These are phyloP conservation scores for Thalassarche chlororhynchos DNA, from an alignment of 2,113 vertebrate species.

Conservation along the genomic window DNA sequence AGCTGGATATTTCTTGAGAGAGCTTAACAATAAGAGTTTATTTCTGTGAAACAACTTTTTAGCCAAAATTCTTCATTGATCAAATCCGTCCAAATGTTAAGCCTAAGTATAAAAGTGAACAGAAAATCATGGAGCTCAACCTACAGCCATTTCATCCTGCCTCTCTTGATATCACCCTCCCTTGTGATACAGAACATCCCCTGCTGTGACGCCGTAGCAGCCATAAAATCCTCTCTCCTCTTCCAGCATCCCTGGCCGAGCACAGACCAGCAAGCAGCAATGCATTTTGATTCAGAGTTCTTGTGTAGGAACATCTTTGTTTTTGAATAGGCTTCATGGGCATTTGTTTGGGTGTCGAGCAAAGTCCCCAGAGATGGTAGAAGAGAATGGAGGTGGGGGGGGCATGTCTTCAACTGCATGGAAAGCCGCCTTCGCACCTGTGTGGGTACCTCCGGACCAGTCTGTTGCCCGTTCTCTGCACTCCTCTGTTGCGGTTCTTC, in stretches of 20 bases:
- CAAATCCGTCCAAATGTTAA: background rate
- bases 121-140: background rate
- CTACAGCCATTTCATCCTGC: background rate
- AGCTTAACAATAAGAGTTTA: background rate
- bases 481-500: background rate
- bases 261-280: background rate
- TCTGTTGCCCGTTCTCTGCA: background rate
- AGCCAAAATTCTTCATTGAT: background rate
- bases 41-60: background rate
- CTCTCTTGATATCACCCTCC: too few species aligned
- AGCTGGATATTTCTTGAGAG: background rate
- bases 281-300: background rate
- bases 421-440: background rate
- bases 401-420: background rate
- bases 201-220: background rate
- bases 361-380: background rate
- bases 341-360: background rate
- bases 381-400: background rate
- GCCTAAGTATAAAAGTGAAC: background rate
- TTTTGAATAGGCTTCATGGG: background rate
- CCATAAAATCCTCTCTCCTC: background rate
- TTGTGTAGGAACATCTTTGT: background rate
- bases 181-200: background rate
- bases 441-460: rapidly evolving
- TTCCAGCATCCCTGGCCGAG: background rate